Evolutionary conservation across 2,888 invertebrate species (phyloP).

Genomic region (Tinea trinotella): DNA sequence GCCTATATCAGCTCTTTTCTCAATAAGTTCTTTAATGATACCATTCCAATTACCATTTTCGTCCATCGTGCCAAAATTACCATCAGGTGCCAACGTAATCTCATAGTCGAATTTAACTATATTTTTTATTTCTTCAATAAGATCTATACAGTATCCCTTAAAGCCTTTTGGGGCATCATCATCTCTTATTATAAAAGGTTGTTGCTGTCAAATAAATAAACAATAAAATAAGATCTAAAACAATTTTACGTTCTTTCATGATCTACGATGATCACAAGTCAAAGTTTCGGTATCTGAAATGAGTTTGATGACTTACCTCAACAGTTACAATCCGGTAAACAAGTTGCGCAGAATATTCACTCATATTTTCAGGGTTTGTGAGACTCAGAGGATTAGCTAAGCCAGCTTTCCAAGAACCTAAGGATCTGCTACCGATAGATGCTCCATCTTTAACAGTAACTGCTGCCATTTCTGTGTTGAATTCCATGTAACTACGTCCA

Average conservation of each 20-base stretch:
- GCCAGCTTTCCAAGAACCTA: constrained; percentile 87
- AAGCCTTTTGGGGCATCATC: constrained; percentile 76
- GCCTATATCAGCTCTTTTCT: constrained; percentile 93
- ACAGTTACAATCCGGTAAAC: constrained; percentile 91
- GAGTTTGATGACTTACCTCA: constrained; percentile 78
- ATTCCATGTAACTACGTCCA: constrained; percentile 82
- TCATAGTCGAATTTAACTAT: constrained; percentile 93
- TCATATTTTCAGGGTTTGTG: constrained; percentile 76
- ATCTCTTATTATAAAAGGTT: constrained; percentile 85
- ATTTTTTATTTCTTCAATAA: constrained; percentile 88
- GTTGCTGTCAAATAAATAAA: constrained; percentile 73
- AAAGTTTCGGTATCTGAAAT: too few relatives aligned
- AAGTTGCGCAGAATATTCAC: constrained; percentile 83
- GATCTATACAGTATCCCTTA: constrained; percentile 94
- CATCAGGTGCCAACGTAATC: constrained; percentile 84
- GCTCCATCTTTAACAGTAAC: constrained; percentile 81
- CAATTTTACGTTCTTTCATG: too few relatives aligned
- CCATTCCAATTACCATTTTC: constrained; percentile 90
- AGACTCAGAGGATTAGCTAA: constrained; percentile 77
- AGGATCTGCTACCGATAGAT: constrained; percentile 77
- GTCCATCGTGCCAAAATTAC: constrained; percentile 91
- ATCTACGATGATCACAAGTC: too few relatives aligned
- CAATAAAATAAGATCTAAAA: too few relatives aligned
- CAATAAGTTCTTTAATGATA: constrained; percentile 84
- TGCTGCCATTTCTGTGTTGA: constrained; percentile 79